phyloP scores from a whole-genome alignment of 2,113 vertebrate genomes.

The Meles meles region DNA sequence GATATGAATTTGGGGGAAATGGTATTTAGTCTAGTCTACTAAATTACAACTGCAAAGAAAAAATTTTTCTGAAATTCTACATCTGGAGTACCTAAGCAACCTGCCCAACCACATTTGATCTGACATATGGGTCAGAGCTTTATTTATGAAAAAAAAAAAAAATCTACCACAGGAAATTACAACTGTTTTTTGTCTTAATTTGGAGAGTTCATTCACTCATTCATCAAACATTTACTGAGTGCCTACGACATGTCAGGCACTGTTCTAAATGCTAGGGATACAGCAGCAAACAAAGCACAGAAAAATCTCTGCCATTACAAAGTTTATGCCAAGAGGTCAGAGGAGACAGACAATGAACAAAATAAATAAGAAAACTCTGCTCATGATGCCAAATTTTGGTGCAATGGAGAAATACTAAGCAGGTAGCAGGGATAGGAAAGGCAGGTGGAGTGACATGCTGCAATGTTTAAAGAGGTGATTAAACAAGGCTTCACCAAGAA shows the following conservation, averaged over 20 bases:
- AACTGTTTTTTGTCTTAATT: background rate
- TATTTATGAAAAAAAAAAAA: background rate
- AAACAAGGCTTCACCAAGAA: background rate
- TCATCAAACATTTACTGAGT: background rate
- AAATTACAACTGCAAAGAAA: background rate
- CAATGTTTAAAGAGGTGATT: background rate
- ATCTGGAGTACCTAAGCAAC: background rate
- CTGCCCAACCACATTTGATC: background rate
- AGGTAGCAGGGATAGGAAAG: background rate
- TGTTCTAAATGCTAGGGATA: background rate
- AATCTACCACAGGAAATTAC: background rate
- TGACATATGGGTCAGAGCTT: background rate
- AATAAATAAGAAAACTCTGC: background rate
- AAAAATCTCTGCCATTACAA: background rate
- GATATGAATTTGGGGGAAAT: background rate
- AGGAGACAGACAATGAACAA: background rate
- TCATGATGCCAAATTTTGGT: background rate
- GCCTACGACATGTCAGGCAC: background rate
- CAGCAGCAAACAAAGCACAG: background rate
- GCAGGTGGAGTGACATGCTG: background rate
- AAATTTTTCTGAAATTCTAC: background rate
- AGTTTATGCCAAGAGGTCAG: background rate
- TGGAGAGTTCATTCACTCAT: background rate
- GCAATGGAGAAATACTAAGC: background rate
- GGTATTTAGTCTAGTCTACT: background rate